Percentiles rank a stretch among this genome's conserved stretches.
Evolutionary conservation across 1,140 invertebrate species (phyloP).

Genomic region (Agrilus planipennis): DNA sequence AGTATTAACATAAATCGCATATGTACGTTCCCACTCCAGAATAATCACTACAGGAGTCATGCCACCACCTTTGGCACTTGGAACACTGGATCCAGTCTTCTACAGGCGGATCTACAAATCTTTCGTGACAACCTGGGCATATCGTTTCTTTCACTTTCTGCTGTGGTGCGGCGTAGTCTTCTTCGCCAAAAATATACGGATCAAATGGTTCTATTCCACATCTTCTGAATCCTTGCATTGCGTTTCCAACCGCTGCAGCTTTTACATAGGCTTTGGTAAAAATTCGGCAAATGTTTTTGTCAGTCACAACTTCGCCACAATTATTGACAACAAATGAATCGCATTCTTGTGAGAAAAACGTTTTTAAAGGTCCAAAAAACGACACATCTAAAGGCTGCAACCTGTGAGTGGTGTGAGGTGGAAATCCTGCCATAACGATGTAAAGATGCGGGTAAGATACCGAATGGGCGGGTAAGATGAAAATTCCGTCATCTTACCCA

Average conservation of each 20-base stretch:
- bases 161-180: slow-evolving; percentile 5
- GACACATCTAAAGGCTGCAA: slow-evolving; percentile 21
- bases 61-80: too few relatives aligned
- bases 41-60: too few relatives aligned
- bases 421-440: slow-evolving; percentile 20
- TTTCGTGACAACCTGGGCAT: too few relatives aligned
- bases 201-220: slow-evolving; percentile 8
- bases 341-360: slow-evolving; percentile 7
- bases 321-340: slow-evolving; percentile 9
- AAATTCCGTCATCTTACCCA: too few relatives aligned
- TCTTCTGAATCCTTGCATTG: slow-evolving; percentile 2
- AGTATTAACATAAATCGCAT: too few relatives aligned
- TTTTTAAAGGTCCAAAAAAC: slow-evolving; percentile 24
- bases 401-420: slow-evolving; percentile 20
- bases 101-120: too few relatives aligned
- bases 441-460: too few relatives aligned
- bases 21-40: too few relatives aligned
- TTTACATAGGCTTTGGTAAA: slow-evolving; percentile 5
- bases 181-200: slow-evolving; percentile 2
- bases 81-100: too few relatives aligned
- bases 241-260: slow-evolving; percentile 1
- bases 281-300: slow-evolving; percentile 6
- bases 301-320: slow-evolving; percentile 10
- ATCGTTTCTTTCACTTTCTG: too few relatives aligned
- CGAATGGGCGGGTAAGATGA: too few relatives aligned